Conservation (phyloP, 2,113 vertebrate genomes). For the Hydropotes inermis region DNA sequence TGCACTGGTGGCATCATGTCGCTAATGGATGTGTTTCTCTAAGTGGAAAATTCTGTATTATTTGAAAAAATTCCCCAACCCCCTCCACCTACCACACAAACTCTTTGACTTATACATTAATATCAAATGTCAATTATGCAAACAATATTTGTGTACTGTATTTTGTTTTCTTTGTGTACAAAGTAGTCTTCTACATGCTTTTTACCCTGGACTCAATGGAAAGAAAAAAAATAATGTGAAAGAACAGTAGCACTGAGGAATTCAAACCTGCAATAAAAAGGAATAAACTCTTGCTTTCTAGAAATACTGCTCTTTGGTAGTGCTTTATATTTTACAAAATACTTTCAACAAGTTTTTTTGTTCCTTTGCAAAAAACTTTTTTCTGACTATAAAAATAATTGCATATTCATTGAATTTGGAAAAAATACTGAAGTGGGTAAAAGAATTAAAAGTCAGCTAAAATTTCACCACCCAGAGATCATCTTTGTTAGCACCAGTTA, state of each 20-base stretch:
- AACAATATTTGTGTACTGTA: not conserved
- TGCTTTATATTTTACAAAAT: not conserved
- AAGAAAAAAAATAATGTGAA: constrained; percentile 6
- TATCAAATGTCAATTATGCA: not conserved
- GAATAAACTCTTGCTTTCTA: not conserved
- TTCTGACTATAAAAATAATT: not conserved
- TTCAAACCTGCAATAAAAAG: not conserved
- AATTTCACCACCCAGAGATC: not conserved
- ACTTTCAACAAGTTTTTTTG: not conserved
- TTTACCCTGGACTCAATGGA: not conserved
- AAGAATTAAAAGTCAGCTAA: not conserved
- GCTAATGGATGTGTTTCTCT: not conserved
- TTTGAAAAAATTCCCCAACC: not conserved
- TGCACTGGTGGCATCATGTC: not conserved
- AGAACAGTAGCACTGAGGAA: not conserved
- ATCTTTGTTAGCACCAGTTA: not conserved
- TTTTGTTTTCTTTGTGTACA: constrained; percentile 5
- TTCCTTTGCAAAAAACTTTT: not conserved
- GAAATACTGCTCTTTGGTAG: not conserved
- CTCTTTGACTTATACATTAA: constrained; percentile 22
- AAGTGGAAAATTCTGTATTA: not conserved
- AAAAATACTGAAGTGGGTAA: not conserved
- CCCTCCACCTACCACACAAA: not conserved
- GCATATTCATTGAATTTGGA: not conserved
- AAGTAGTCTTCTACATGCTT: not conserved